Conservation (phyloP, 2,888 invertebrate species). For the Euplagia quadripunctaria region DNA sequence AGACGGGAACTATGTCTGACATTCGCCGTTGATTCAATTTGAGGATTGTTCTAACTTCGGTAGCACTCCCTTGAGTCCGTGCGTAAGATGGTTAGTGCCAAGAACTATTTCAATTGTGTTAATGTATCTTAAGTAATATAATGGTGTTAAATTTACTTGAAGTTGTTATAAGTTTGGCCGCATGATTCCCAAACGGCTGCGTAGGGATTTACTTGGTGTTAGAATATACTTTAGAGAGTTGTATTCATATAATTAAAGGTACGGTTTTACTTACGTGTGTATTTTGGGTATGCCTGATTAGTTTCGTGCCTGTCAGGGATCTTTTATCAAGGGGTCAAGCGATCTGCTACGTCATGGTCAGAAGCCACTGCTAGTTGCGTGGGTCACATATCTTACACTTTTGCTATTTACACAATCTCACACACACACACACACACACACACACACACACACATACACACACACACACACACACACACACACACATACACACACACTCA, state of each 20-base stretch:
- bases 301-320: neutral
- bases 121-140: neutral
- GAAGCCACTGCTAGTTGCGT: no score
- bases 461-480: no score
- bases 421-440: no score
- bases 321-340: neutral
- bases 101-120: constrained; percentile 3
- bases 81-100: neutral
- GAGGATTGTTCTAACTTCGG: neutral
- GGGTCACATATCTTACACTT: no score
- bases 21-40: neutral
- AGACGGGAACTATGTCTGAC: neutral
- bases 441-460: no score
- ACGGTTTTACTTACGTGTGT: neutral
- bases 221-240: neutral
- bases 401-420: no score
- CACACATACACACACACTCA: no score
- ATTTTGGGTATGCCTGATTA: neutral
- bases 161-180: neutral
- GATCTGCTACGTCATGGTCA: neutral
- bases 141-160: neutral
- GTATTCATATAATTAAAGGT: neutral
- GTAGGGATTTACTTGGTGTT: neutral
- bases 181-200: neutral
- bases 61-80: neutral